phyloP scores from a whole-genome alignment of 2,888 invertebrate species.

The Acanthococcus lagerstroemiae region DNA sequence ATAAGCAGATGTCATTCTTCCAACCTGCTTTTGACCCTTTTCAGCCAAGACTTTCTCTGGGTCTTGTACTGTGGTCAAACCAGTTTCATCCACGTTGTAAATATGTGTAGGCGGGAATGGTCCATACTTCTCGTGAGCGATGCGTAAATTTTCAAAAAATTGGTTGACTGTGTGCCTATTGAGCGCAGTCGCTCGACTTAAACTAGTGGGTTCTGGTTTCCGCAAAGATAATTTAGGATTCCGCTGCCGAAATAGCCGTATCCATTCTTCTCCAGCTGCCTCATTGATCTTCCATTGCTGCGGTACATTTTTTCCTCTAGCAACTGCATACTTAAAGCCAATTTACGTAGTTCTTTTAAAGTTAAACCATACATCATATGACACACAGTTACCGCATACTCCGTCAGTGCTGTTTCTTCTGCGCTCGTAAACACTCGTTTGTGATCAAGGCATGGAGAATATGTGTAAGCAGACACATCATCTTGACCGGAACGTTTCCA shows the following conservation, averaged over 20 bases:
- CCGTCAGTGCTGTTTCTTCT: neutral
- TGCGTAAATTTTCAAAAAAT: neutral
- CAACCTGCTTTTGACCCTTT: neutral
- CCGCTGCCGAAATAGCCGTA: neutral
- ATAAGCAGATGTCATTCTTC: neutral
- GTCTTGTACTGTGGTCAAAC: neutral
- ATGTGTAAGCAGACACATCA: neutral
- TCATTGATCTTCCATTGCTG: neutral
- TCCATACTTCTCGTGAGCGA: neutral
- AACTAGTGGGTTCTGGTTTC: neutral
- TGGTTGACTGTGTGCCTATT: neutral
- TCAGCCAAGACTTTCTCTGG: neutral
- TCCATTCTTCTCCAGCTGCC: neutral
- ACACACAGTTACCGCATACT: neutral
- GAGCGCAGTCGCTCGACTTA: neutral
- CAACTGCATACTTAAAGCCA: neutral
- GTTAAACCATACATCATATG: neutral
- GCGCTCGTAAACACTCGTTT: neutral
- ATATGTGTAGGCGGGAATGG: neutral
- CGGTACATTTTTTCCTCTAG: neutral
- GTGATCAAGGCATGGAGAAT: neutral
- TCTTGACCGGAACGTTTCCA: neutral
- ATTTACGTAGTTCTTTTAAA: neutral
- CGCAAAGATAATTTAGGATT: neutral
- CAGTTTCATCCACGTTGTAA: neutral